Conservation (phyloP, 2,888 invertebrate genomes). For the Cylloceria caligata region DNA sequence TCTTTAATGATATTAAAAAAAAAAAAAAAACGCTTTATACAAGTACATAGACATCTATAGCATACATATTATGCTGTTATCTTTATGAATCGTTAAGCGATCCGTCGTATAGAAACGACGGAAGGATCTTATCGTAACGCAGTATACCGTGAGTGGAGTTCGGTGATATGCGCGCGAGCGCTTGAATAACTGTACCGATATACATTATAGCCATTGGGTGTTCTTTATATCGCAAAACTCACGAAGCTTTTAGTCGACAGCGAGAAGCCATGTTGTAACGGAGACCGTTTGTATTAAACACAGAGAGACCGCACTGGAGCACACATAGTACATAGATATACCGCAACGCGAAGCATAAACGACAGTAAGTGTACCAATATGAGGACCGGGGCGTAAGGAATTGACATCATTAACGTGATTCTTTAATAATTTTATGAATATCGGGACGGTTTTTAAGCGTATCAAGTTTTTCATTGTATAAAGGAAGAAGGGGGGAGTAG, state of each 20-base stretch:
- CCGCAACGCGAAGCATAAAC: not conserved
- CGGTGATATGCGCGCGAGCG: conserved; percentile 12
- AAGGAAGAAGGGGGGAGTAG: too few species aligned
- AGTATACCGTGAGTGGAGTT: conserved; percentile 9
- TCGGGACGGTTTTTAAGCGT: too few species aligned
- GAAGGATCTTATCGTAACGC: conserved; percentile 34
- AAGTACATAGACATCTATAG: not conserved
- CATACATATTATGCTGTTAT: conserved; percentile 1
- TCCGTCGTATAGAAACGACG: conserved; percentile 1
- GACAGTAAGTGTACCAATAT: not conserved
- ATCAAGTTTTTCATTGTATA: too few species aligned
- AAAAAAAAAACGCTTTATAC: not conserved
- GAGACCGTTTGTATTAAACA: conserved; percentile 49
- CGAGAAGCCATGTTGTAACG: conserved; percentile 37
- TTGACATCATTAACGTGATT: not conserved
- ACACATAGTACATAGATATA: conserved; percentile 23
- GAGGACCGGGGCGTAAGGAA: not conserved
- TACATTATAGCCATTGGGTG: conserved; percentile 21
- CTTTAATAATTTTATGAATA: not conserved
- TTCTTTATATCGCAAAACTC: conserved; percentile 30
- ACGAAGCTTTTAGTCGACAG: conserved; percentile 21
- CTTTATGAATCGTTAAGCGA: conserved; percentile 7
- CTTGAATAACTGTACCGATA: not conserved
- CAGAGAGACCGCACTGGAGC: conserved; percentile 37
- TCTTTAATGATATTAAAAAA: not conserved